Conservation (phyloP, 2,888 invertebrate species). For the Ornithoptera priamus region DNA sequence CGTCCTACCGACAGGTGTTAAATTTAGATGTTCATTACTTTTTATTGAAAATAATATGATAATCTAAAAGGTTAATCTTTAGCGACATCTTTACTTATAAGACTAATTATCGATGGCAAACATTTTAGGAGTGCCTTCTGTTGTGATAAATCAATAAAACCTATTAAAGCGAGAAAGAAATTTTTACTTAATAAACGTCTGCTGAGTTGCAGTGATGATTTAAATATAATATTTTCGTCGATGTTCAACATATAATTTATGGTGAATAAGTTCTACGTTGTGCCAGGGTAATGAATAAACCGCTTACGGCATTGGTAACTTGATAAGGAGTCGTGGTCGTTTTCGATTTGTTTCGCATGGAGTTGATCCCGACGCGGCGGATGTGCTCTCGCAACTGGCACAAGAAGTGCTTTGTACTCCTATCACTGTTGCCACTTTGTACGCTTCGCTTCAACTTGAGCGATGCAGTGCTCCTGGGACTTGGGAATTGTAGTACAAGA, state of each 20-base stretch:
- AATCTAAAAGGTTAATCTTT: no score
- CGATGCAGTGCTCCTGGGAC: not conserved
- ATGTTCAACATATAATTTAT: not conserved
- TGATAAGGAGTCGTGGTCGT: conserved; percentile 54
- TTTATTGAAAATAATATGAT: no score
- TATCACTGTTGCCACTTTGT: conserved; percentile 44
- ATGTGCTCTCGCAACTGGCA: conserved; percentile 48
- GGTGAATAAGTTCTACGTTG: not conserved
- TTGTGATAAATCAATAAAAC: no score
- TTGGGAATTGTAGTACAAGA: not conserved
- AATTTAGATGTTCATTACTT: no score
- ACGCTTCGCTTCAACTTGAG: not conserved
- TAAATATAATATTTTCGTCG: not conserved
- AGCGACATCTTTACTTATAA: no score
- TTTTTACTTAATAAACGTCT: no score
- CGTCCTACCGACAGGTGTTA: no score
- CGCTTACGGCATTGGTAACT: conserved; percentile 40
- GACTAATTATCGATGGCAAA: no score
- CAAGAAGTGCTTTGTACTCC: conserved; percentile 62
- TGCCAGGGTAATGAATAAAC: conserved; percentile 13
- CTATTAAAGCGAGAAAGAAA: no score
- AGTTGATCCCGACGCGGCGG: conserved; percentile 54
- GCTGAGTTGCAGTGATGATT: no score
- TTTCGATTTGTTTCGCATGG: conserved; percentile 53
- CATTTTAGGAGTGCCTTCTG: no score